Percentiles rank a stretch among this genome's conserved stretches.
Evolutionary conservation across 2,888 invertebrate species (phyloP).

Genomic region (Pandemis corylana): DNA sequence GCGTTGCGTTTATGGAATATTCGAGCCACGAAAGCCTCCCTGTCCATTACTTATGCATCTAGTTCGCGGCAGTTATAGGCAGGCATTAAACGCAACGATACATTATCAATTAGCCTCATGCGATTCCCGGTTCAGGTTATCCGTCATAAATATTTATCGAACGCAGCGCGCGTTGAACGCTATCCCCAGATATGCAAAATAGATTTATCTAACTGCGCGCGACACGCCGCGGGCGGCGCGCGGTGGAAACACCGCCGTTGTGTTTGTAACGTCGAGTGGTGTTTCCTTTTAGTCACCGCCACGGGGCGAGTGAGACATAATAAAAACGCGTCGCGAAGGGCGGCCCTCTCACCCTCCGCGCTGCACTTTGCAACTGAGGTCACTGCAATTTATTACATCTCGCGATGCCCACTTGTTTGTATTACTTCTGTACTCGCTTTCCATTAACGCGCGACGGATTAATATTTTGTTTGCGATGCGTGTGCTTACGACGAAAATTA

Average conservation of each 20-base stretch:
- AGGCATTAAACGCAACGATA: slow-evolving; percentile 18
- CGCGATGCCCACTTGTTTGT: slow-evolving; percentile 75
- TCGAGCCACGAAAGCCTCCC: not conserved
- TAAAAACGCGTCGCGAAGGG: slow-evolving; percentile 66
- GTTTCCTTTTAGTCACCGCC: slow-evolving; percentile 69
- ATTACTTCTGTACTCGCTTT: slow-evolving; percentile 78
- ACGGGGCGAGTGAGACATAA: slow-evolving; percentile 69
- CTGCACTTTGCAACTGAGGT: slow-evolving; percentile 66
- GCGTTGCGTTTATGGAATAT: not conserved
- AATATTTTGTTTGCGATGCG: slow-evolving; percentile 83
- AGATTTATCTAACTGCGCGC: slow-evolving; percentile 55
- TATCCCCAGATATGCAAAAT: slow-evolving; percentile 54
- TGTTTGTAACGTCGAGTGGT: slow-evolving; percentile 58
- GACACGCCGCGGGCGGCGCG: slow-evolving; percentile 49
- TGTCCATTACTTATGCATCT: slow-evolving; percentile 4
- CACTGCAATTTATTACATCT: slow-evolving; percentile 78
- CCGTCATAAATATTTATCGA: slow-evolving; percentile 54
- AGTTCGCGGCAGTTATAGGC: slow-evolving; percentile 9
- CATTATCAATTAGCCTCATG: slow-evolving; percentile 37
- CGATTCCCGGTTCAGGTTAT: slow-evolving; percentile 47
- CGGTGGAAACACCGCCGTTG: slow-evolving; percentile 51
- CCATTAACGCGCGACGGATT: slow-evolving; percentile 82
- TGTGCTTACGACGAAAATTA: slow-evolving; percentile 82
- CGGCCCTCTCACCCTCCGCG: slow-evolving; percentile 46
- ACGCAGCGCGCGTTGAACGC: slow-evolving; percentile 39